These are phyloP conservation scores for Cartodere bifasciata DNA, from an alignment of 2,888 invertebrate genomes.

Conservation along the genomic window DNA sequence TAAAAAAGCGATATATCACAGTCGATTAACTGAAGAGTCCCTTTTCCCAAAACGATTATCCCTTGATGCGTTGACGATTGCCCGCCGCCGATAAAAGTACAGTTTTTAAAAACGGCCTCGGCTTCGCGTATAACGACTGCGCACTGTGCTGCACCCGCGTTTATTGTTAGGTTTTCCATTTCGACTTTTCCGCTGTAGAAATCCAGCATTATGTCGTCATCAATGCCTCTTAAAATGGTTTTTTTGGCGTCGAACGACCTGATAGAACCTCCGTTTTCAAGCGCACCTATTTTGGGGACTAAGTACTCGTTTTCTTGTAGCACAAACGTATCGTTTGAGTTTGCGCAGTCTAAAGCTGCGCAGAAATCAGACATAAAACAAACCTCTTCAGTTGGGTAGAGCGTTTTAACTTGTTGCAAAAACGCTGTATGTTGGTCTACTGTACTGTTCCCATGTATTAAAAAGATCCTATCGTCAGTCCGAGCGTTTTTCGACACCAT, in stretches of 20 bases:
- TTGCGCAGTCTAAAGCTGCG: slow-evolving; percentile 33
- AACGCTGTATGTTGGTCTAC: slow-evolving; percentile 36
- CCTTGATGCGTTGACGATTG: slow-evolving; percentile 42
- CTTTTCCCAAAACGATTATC: slow-evolving; percentile 37
- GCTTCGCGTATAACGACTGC: slow-evolving; percentile 41
- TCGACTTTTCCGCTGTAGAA: slow-evolving; percentile 39
- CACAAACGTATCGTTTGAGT: slow-evolving; percentile 37
- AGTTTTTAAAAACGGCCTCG: slow-evolving; percentile 23
- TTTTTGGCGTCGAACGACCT: slow-evolving; percentile 20
- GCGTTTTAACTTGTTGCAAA: slow-evolving; percentile 32
- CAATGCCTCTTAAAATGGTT: slow-evolving; percentile 32
- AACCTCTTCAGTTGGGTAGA: slow-evolving; percentile 31
- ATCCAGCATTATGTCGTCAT: slow-evolving; percentile 41
- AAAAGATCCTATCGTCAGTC: slow-evolving; percentile 26
- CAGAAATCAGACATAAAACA: slow-evolving; percentile 33
- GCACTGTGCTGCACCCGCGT: slow-evolving; percentile 39
- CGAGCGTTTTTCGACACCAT: slow-evolving; percentile 11
- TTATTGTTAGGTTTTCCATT: slow-evolving; percentile 42
- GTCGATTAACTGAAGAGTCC: slow-evolving; percentile 34
- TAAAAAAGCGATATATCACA: slow-evolving; percentile 40
- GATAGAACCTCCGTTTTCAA: slow-evolving; percentile 38
- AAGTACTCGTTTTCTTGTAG: slow-evolving; percentile 39
- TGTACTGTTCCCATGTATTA: slow-evolving; percentile 37
- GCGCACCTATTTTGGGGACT: slow-evolving; percentile 38
- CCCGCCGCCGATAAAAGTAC: slow-evolving; percentile 38